Percentiles rank a stretch among this genome's conserved stretches.
Conservation (phyloP, 2,797 vertebrate species). For the Brachymystax lenok region DNA sequence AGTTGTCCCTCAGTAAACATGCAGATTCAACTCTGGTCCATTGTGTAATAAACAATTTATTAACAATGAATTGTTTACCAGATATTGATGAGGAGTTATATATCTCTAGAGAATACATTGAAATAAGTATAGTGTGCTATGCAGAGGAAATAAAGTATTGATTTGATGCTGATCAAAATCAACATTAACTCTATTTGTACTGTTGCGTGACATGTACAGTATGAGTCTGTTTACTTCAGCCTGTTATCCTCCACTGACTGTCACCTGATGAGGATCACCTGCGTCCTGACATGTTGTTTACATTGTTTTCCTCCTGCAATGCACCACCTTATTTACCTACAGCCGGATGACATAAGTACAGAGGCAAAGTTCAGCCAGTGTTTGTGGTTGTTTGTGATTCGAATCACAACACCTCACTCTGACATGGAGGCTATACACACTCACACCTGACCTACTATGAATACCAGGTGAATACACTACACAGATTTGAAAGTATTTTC, state of each 20-base stretch:
- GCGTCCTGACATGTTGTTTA: conserved; percentile 28
- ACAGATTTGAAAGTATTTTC: neutral
- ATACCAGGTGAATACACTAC: neutral
- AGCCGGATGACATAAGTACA: conserved; percentile 22
- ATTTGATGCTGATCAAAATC: neutral
- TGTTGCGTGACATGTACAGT: neutral
- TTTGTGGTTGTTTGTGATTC: conserved; percentile 19
- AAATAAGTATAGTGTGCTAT: neutral
- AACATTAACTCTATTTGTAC: neutral
- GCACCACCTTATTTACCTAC: conserved; percentile 31
- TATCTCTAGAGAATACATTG: neutral
- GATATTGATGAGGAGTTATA: no score
- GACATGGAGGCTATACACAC: conserved; percentile 9
- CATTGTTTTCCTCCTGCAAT: conserved; percentile 36
- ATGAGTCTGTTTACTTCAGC: neutral
- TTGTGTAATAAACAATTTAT: neutral
- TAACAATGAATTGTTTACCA: neutral
- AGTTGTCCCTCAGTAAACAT: neutral
- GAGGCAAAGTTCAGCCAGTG: conserved; percentile 44
- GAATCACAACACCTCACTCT: conserved; percentile 50
- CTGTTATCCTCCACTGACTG: neutral
- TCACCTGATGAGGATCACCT: conserved; percentile 27
- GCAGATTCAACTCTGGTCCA: neutral
- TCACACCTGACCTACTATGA: neutral
- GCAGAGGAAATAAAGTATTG: neutral